Evolutionary conservation across 2,113 vertebrate genomes (phyloP).

Genomic region (Pelodiscus sinensis): DNA sequence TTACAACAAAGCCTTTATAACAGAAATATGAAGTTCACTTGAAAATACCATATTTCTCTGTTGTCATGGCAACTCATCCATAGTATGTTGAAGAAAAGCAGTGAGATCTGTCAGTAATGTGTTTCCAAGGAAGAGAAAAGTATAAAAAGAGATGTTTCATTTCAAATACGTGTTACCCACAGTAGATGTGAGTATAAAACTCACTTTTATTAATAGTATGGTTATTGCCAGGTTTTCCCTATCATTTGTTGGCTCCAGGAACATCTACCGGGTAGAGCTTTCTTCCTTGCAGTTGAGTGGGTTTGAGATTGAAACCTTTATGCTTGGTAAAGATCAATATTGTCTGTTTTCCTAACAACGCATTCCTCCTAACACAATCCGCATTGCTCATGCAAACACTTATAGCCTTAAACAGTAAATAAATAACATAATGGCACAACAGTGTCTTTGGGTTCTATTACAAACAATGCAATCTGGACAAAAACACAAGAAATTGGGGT

Average conservation of each 20-base stretch:
- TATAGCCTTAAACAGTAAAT: accelerated
- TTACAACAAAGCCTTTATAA: background rate
- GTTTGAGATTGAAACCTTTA: background rate
- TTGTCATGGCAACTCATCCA: slow-evolving; percentile 54
- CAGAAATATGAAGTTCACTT: background rate
- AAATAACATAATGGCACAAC: accelerated
- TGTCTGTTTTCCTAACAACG: accelerated
- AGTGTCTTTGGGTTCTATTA: accelerated
- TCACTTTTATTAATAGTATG: accelerated
- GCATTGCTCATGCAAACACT: accelerated
- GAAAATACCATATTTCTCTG: background rate
- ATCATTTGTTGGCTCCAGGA: background rate
- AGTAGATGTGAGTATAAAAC: background rate
- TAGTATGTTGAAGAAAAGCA: background rate
- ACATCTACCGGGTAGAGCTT: background rate
- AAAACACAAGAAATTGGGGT: background rate
- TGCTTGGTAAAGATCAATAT: accelerated
- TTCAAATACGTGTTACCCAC: accelerated
- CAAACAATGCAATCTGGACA: background rate
- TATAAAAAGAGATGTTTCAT: background rate
- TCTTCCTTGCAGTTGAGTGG: accelerated
- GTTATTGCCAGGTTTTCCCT: accelerated
- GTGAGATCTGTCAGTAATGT: background rate
- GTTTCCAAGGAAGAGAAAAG: background rate
- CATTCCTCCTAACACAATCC: accelerated